Percentiles rank a stretch among this genome's conserved stretches.
Conservation (phyloP, 1,140 invertebrate species). For the Triops longicaudatus region DNA sequence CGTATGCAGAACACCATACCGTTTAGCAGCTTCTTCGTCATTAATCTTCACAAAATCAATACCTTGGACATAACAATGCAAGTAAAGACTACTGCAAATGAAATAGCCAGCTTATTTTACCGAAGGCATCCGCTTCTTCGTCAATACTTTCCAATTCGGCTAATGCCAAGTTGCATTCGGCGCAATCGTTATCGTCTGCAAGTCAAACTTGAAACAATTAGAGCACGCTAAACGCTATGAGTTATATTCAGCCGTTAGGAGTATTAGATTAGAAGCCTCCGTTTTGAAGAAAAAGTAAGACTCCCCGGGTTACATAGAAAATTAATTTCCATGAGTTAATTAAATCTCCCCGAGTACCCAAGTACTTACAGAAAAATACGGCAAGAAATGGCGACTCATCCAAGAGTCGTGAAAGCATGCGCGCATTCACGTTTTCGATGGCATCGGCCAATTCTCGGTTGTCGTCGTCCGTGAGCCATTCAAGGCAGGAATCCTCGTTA, state of each 20-base stretch:
- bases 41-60: constrained; percentile 92
- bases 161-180: constrained; percentile 78
- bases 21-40: constrained; percentile 69
- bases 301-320: not conserved
- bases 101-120: constrained; percentile 37
- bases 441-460: constrained; percentile 87
- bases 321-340: not conserved
- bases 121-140: constrained; percentile 83
- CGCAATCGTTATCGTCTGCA: constrained; percentile 72
- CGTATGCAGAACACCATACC: constrained; percentile 56
- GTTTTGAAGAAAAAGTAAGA: not conserved
- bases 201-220: constrained; percentile 27
- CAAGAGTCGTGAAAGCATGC: constrained; percentile 79
- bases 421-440: constrained; percentile 77
- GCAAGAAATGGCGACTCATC: constrained; percentile 80
- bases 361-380: constrained; percentile 80
- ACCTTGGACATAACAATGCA: constrained; percentile 36
- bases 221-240: constrained; percentile 21
- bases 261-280: not conserved
- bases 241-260: not conserved
- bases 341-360: not conserved
- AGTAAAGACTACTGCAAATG: constrained; percentile 22
- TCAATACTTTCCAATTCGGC: constrained; percentile 86
- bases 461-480: constrained; percentile 89
- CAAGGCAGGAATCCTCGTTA: constrained; percentile 79